Evolutionary conservation across 1,140 invertebrate genomes (phyloP), one percentile per base, ranked within the genome.

Genomic region (Sesamia nonagrioides): DNA sequence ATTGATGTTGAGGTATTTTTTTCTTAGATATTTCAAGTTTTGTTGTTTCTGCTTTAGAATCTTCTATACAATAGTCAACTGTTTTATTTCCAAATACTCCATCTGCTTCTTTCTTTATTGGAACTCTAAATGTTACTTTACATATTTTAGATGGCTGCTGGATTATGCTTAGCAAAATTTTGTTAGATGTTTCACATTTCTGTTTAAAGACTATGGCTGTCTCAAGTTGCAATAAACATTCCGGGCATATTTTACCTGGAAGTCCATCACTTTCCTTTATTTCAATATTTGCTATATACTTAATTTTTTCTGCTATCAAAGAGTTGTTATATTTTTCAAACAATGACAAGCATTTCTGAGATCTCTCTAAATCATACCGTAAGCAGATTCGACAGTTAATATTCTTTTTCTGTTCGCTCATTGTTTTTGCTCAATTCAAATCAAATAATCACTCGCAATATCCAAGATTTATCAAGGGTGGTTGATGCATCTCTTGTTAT

Each of bases 141-240:
- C 33, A 45, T 54, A 37, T 11, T 72, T 40, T 69, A 50, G 40
- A 69, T 0, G 66, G 42, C 13, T 48, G 18, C 13, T 66, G n/a
- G 9, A 66, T n/a, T 11, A 66, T 50, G 8, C 37, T 37, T 15
- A 17, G 80, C 56, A 85, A 78, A 13, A 85, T 79, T 13, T 45
- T 27, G 66, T 92, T 82, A 0, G 91, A 91, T 52, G 72, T 78
- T 72, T 89, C 89, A 81, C 92, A 94, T 83, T 91, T 93, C 66
- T 87, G 71, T 78, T 91, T 92, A 72, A 94, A 93, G 45, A 81
- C 83, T 8, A 93, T 35, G 6, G 89, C 88, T 8, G 78, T 85
- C 35, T 92, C 85, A 7, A 94, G 78, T 33, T 91, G 85, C 21
- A 82, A 35, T 11, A 91, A 82, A 66, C 92, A 94, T 2, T 80